Conservation (phyloP, 1,140 invertebrate species). For the Drosophila chauvacae region DNA sequence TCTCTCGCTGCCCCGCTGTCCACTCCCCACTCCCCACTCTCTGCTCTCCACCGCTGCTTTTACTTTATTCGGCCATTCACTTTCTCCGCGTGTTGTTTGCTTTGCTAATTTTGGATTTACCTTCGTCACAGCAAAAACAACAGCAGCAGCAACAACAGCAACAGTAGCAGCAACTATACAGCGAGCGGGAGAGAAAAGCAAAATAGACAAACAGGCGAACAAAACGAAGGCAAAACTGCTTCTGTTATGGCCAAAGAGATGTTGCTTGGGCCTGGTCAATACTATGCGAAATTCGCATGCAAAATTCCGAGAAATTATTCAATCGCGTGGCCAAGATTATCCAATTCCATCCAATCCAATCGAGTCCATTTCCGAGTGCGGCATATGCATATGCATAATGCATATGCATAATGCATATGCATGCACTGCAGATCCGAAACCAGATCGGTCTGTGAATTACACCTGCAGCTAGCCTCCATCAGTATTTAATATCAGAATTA, state of each 20-base stretch:
- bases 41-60: conserved; percentile 55
- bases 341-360: conserved; percentile 54
- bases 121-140: conserved; percentile 26
- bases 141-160: background rate
- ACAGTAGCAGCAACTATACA: background rate
- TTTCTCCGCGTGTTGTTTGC: conserved; percentile 75
- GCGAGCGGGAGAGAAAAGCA: conserved; percentile 44
- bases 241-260: conserved; percentile 11
- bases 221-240: conserved; percentile 30
- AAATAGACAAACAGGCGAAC: conserved; percentile 53
- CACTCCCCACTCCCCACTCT: background rate
- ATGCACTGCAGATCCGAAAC: background rate
- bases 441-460: conserved; percentile 6
- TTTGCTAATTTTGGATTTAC: conserved; percentile 74
- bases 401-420: conserved; percentile 2
- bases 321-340: conserved; percentile 59
- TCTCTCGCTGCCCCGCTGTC: background rate
- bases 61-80: conserved; percentile 77
- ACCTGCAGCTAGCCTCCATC: too few relatives aligned
- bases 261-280: conserved; percentile 15
- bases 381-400: conserved; percentile 3
- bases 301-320: conserved; percentile 68
- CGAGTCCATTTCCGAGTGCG: conserved; percentile 14
- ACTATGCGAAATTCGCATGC: conserved; percentile 49
- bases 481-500: conserved; percentile 23